These are phyloP conservation scores for Pogonomyrmex barbatus DNA, from an alignment of 1,140 invertebrate species.

Conservation along the genomic window DNA sequence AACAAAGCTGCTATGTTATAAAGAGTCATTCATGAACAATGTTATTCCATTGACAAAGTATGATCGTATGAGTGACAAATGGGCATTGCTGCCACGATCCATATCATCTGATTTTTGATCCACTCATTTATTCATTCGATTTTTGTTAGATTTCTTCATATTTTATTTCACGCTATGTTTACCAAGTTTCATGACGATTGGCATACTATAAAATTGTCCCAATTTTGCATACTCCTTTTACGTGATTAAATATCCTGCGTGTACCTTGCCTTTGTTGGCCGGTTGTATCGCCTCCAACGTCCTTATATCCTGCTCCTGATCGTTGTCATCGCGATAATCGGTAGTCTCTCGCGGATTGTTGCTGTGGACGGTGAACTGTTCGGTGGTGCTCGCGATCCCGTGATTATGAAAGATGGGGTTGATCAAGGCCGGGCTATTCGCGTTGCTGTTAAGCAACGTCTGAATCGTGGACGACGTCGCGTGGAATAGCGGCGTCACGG, in stretches of 20 bases:
- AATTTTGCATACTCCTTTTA: too few species aligned
- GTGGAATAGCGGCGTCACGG: constrained; percentile 80
- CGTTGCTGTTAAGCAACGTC: constrained; percentile 81
- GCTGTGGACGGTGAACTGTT: constrained; percentile 80
- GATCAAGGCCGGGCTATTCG: constrained; percentile 78
- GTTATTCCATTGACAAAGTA: too few species aligned
- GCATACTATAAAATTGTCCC: too few species aligned
- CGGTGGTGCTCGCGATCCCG: constrained; percentile 81
- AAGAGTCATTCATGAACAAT: too few species aligned
- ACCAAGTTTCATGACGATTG: too few species aligned
- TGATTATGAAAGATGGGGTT: constrained; percentile 84
- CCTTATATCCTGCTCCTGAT: constrained; percentile 75
- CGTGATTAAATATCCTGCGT: not conserved
- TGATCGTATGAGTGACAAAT: too few species aligned
- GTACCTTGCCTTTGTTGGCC: constrained; percentile 82
- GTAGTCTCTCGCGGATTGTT: constrained; percentile 82
- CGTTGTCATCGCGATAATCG: constrained; percentile 77
- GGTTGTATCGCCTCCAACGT: constrained; percentile 81
- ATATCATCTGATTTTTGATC: too few species aligned
- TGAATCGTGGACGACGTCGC: constrained; percentile 82
- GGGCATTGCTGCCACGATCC: too few species aligned
- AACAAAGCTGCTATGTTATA: too few species aligned
- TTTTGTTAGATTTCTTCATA: too few species aligned
- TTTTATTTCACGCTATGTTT: too few species aligned
- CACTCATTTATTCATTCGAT: too few species aligned